phyloP scores from a whole-genome alignment of 2,797 vertebrate genomes.

The Clarias fuscus region DNA sequence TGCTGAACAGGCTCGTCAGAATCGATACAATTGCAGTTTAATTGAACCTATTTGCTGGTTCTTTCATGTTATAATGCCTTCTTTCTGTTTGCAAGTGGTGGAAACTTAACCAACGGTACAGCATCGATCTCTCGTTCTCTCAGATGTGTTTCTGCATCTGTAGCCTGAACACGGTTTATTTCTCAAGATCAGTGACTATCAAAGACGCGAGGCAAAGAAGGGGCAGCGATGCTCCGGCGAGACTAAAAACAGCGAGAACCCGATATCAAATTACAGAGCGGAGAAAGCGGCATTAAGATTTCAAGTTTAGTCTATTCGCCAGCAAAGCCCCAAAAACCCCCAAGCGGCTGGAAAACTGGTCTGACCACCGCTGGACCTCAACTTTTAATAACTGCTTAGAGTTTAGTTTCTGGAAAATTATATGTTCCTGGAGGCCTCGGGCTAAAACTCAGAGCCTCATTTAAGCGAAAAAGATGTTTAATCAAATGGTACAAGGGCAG shows the following conservation, averaged over 20 bases:
- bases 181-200: not conserved
- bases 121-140: no score
- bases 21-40: not conserved
- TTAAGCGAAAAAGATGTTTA: slow-evolving; percentile 42
- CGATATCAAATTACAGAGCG: slow-evolving; percentile 54
- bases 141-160: not conserved
- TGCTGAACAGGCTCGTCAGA: not conserved
- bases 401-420: slow-evolving; percentile 56
- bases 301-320: slow-evolving; percentile 27
- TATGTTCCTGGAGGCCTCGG: slow-evolving; percentile 42
- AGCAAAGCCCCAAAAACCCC: slow-evolving; percentile 3
- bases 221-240: slow-evolving; percentile 15
- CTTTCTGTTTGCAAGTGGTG: not conserved
- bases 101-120: no score
- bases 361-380: slow-evolving; percentile 52
- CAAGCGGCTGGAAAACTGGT: slow-evolving; percentile 51
- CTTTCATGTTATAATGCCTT: not conserved
- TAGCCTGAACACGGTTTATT: not conserved
- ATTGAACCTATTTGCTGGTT: not conserved
- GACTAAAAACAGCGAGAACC: slow-evolving; percentile 25
- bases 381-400: slow-evolving; percentile 56
- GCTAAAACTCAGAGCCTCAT: slow-evolving; percentile 49
- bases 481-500: slow-evolving; percentile 41
- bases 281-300: slow-evolving; percentile 49
- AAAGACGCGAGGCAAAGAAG: slow-evolving; percentile 6